These are phyloP conservation scores for Gadopsis marmoratus DNA, from an alignment of 2,797 vertebrate genomes.

Conservation along the genomic window DNA sequence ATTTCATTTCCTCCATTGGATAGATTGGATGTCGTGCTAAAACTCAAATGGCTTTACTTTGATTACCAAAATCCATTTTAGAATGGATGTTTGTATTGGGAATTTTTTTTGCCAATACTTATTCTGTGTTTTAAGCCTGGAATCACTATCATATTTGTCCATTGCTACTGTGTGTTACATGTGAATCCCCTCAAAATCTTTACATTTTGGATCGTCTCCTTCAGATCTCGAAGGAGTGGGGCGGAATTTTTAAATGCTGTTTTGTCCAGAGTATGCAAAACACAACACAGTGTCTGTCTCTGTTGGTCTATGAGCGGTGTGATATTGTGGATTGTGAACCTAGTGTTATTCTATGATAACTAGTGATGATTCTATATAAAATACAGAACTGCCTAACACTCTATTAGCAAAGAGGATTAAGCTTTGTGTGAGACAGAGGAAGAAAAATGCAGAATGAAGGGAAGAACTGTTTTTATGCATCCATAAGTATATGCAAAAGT, in stretches of 20 bases:
- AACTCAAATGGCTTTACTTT: slow-evolving; percentile 34
- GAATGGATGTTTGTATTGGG: slow-evolving; percentile 12
- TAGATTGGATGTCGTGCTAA: slow-evolving; percentile 16
- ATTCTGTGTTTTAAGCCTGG: background rate
- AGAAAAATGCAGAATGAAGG: slow-evolving; percentile 12
- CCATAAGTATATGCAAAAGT: background rate
- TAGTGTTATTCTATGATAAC: slow-evolving; percentile 34
- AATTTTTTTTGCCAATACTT: slow-evolving; percentile 5
- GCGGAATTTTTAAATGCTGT: slow-evolving; percentile 43
- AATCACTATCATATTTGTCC: slow-evolving; percentile 28
- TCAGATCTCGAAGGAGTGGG: slow-evolving; percentile 44
- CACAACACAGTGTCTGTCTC: slow-evolving; percentile 34
- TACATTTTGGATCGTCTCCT: slow-evolving; percentile 22
- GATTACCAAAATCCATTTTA: slow-evolving; percentile 21
- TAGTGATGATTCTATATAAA: slow-evolving; percentile 15
- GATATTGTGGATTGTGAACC: slow-evolving; percentile 62
- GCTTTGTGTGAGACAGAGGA: slow-evolving; percentile 40
- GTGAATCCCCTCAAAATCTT: slow-evolving; percentile 49
- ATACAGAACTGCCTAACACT: slow-evolving; percentile 51
- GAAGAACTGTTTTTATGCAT: background rate
- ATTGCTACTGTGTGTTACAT: slow-evolving; percentile 10
- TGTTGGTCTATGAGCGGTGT: slow-evolving; percentile 53
- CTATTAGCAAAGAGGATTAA: slow-evolving; percentile 54
- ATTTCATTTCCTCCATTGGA: slow-evolving; percentile 31
- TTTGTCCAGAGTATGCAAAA: slow-evolving; percentile 52